Evolutionary conservation across 64 coral and sea anemone species (phyloP), one percentile per base, ranked within the genome.

Genomic region (Porites lutea): DNA sequence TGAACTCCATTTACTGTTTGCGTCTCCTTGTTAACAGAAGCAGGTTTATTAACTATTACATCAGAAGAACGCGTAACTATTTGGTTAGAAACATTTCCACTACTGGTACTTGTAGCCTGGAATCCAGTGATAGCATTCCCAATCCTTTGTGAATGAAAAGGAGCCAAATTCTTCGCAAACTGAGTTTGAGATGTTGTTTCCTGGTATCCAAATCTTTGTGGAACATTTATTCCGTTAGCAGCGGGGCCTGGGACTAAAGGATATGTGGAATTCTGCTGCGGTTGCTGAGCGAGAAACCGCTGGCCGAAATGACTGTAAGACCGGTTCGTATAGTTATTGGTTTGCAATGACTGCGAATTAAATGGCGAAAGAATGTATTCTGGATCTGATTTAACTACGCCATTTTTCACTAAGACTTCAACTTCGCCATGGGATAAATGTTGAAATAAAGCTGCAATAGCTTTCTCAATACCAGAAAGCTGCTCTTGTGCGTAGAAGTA

Each of bases 401-500:
- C 91, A 46, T 52, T 78, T 22, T 70, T 78, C 63, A 71, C 51
- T 23, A 93, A 68, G 23, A 52, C 52, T 14, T 93, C 72, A n/a
- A 76, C 73, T 47, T 82, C 74, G 2, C 78, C 82, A n/a, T 72
- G 81, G 13, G 72, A 78, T 52, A 93, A 86, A 70, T 10, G 49
- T 45, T 55, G 71, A 23, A 93, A 66, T 63, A 93, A 78, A 12
- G 58, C 73, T 1, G 79, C 72, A 10, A 93, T 74, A 14, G 78
- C 91, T 70, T 86, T 93, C 23, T 93, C 91, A 15, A 87, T 57
- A 48, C 62, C 79, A 72, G 58, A 77, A 6, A 93, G 59, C 61
- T 93, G 82, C 49, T 87, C 82, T 48, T 93, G 91, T 4, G 83
- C 59, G 16, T 87, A 74, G 19, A 77, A 93, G 68, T 93, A 93